A percentile compares a stretch with the other conserved stretches of the same genome.
Conservation (phyloP, 2,113 vertebrate species). For the Macheiramphus alcinus region DNA sequence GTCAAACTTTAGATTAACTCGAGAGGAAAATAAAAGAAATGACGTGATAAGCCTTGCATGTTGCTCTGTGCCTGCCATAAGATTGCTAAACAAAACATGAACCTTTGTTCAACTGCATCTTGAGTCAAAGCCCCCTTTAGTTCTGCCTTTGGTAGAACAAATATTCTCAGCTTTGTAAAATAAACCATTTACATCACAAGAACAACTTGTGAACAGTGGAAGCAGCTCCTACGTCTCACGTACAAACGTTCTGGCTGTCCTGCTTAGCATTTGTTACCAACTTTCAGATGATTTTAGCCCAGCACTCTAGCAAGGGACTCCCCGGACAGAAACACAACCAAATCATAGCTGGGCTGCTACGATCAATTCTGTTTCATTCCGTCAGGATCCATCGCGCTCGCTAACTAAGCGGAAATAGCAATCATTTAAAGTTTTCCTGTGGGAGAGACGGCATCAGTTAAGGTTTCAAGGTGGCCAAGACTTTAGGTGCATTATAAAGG, state of each 20-base stretch:
- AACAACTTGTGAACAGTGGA: background rate
- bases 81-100: background rate
- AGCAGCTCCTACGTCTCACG: background rate
- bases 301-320: background rate
- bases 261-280: background rate
- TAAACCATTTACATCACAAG: background rate
- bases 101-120: background rate
- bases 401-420: background rate
- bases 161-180: background rate
- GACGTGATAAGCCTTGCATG: rapidly evolving
- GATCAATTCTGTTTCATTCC: background rate
- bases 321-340: background rate
- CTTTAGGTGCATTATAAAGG: background rate
- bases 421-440: background rate
- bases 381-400: background rate
- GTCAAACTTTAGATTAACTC: background rate
- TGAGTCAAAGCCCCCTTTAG: background rate
- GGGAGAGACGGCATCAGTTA: background rate
- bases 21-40: background rate
- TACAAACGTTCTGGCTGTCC: background rate
- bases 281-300: background rate
- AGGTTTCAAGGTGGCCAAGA: background rate
- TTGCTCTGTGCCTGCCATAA: background rate
- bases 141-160: background rate
- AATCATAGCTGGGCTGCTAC: background rate